These are phyloP conservation scores for Drosophila insularis DNA, from an alignment of 1,140 invertebrate species.

Conservation along the genomic window DNA sequence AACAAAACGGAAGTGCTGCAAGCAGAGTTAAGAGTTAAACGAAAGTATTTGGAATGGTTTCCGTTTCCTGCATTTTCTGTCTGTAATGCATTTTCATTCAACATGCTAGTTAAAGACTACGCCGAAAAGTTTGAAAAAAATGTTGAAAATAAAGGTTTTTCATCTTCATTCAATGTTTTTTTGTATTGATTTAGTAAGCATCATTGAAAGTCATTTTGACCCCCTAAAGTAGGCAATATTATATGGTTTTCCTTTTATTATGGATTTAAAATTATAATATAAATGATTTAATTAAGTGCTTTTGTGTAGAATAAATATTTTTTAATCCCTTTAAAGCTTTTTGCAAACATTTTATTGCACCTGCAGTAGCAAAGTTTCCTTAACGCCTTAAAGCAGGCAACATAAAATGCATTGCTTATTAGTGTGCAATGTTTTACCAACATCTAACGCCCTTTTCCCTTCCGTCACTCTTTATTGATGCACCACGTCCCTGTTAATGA, in stretches of 20 bases:
- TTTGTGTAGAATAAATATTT: not conserved
- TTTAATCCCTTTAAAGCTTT: not conserved
- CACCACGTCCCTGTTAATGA: slow-evolving; percentile 16
- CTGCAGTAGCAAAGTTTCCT: not conserved
- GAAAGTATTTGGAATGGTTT: slow-evolving; percentile 47
- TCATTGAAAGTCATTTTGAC: too few relatives aligned
- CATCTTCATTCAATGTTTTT: too few relatives aligned
- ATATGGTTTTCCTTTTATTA: not conserved
- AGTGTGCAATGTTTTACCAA: not conserved
- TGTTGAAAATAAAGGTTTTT: not conserved
- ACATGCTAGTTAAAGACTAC: slow-evolving; percentile 24
- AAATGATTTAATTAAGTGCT: not conserved
- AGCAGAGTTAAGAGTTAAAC: not conserved
- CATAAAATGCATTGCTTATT: slow-evolving; percentile 1
- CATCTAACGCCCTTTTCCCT: not conserved
- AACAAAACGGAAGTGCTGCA: slow-evolving; percentile 40
- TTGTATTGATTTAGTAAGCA: too few relatives aligned
- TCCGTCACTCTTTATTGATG: not conserved
- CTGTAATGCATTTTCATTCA: slow-evolving; percentile 40
- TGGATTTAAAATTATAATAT: not conserved
- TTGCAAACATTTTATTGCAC: not conserved
- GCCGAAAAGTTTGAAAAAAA: too few relatives aligned
- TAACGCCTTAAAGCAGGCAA: slow-evolving; percentile 3
- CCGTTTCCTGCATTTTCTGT: slow-evolving; percentile 40
- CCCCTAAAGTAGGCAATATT: too few relatives aligned